Conservation (phyloP, 2,888 invertebrate species). For the Autographa pulchrina region DNA sequence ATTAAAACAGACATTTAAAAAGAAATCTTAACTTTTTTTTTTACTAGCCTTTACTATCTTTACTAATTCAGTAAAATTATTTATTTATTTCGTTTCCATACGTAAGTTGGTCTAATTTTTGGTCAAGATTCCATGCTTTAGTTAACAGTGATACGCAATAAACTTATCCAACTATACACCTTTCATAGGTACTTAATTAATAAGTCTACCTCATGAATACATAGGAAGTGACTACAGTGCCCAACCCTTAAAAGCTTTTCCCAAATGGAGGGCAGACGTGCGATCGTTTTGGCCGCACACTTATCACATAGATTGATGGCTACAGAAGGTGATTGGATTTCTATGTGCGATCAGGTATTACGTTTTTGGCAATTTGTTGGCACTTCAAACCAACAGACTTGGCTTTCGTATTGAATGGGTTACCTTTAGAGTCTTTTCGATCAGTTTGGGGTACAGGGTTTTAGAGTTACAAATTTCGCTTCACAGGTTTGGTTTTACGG, state of each 20-base stretch:
- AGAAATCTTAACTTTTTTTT: too few relatives aligned
- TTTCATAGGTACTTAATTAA: constrained; percentile 16
- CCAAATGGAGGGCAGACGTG: constrained; percentile 58
- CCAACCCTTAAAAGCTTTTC: constrained; percentile 57
- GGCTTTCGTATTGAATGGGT: not conserved
- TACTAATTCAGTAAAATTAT: too few relatives aligned
- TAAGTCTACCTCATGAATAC: constrained; percentile 50
- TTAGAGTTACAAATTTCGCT: not conserved
- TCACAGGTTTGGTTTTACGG: not conserved
- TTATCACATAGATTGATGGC: constrained; percentile 59
- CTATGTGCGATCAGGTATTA: constrained; percentile 26
- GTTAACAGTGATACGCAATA: too few relatives aligned
- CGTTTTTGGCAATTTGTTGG: constrained; percentile 27
- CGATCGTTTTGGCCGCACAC: constrained; percentile 56
- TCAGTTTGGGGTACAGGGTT: not conserved
- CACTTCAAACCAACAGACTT: constrained; percentile 18
- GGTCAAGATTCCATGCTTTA: too few relatives aligned
- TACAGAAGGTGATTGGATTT: constrained; percentile 43
- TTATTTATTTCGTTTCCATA: too few relatives aligned
- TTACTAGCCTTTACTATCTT: too few relatives aligned
- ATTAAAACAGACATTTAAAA: too few relatives aligned
- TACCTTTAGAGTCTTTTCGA: not conserved
- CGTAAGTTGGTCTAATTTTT: too few relatives aligned
- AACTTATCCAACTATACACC: not conserved
- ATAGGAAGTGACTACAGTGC: constrained; percentile 53